Evolutionary conservation across 1,140 invertebrate species (phyloP).

Genomic region (Epicauta chinensis): DNA sequence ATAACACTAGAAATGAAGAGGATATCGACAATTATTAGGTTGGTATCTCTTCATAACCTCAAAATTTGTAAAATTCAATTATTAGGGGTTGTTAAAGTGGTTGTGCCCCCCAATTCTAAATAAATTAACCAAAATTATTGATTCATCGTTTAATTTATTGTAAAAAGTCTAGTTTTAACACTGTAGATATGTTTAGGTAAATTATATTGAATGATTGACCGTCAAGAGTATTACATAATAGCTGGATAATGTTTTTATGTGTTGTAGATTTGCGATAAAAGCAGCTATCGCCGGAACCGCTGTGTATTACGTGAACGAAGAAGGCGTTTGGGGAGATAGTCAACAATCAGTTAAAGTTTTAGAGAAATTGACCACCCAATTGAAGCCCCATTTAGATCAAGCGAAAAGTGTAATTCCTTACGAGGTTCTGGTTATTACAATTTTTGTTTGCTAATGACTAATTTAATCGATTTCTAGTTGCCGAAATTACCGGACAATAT

Average conservation of each 20-base stretch:
- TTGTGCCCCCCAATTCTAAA: too few relatives aligned
- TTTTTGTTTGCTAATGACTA: too few relatives aligned
- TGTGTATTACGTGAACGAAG: slow-evolving; percentile 47
- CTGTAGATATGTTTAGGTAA: background rate
- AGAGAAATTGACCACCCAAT: slow-evolving; percentile 42
- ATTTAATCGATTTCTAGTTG: slow-evolving; percentile 45
- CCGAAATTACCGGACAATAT: slow-evolving; percentile 44
- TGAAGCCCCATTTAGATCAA: slow-evolving; percentile 48
- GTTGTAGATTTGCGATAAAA: slow-evolving; percentile 46
- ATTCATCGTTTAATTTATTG: too few relatives aligned
- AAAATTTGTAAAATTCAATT: too few relatives aligned
- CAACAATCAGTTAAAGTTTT: slow-evolving; percentile 44
- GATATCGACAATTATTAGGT: too few relatives aligned
- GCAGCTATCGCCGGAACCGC: slow-evolving; percentile 44
- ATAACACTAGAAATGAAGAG: too few relatives aligned
- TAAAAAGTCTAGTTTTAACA: background rate
- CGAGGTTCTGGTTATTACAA: slow-evolving; percentile 40
- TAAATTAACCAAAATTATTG: too few relatives aligned
- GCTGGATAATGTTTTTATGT: too few relatives aligned
- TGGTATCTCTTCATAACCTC: too few relatives aligned
- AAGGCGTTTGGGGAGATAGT: slow-evolving; percentile 50
- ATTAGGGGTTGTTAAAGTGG: too few relatives aligned
- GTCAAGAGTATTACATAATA: too few relatives aligned
- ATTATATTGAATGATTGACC: background rate
- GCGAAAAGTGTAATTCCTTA: slow-evolving; percentile 47